These are phyloP conservation scores for Oligia strigilis DNA, from an alignment of 2,888 invertebrate genomes.

Conservation along the genomic window DNA sequence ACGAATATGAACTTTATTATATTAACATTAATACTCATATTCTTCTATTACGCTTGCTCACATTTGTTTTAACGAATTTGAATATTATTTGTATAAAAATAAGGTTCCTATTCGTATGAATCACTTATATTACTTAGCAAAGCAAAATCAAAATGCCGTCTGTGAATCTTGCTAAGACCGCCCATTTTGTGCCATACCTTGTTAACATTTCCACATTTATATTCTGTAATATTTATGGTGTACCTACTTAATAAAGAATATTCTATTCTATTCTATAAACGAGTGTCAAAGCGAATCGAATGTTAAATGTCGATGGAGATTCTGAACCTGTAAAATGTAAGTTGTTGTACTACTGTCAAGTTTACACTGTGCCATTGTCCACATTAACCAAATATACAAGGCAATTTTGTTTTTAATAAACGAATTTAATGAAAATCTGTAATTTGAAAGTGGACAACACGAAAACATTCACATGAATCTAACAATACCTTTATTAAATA, in stretches of 20 bases:
- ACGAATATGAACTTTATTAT: too few species aligned
- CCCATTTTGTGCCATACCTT: too few species aligned
- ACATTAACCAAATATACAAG: not conserved
- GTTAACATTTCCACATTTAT: too few species aligned
- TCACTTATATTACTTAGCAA: not conserved
- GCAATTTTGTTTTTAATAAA: conserved; percentile 8
- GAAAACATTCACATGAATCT: not conserved
- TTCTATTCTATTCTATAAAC: not conserved
- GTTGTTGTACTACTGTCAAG: conserved; percentile 11
- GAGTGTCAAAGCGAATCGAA: not conserved
- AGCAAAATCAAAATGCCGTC: not conserved
- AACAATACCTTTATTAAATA: not conserved
- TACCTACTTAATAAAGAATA: too few species aligned
- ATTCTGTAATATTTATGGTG: too few species aligned
- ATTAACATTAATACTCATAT: too few species aligned
- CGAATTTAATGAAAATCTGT: conserved; percentile 31
- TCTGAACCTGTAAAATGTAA: not conserved
- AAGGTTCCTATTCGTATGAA: not conserved
- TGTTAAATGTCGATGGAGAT: not conserved
- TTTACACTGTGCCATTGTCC: not conserved
- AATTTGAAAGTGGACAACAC: conserved; percentile 5
- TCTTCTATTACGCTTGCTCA: too few species aligned
- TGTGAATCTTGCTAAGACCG: not conserved
- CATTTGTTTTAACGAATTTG: not conserved
- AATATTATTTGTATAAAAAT: not conserved